Evolutionary conservation across 1,140 invertebrate species (phyloP), one percentile per base, ranked within the genome.

Genomic region (Latrodectus geometricus): DNA sequence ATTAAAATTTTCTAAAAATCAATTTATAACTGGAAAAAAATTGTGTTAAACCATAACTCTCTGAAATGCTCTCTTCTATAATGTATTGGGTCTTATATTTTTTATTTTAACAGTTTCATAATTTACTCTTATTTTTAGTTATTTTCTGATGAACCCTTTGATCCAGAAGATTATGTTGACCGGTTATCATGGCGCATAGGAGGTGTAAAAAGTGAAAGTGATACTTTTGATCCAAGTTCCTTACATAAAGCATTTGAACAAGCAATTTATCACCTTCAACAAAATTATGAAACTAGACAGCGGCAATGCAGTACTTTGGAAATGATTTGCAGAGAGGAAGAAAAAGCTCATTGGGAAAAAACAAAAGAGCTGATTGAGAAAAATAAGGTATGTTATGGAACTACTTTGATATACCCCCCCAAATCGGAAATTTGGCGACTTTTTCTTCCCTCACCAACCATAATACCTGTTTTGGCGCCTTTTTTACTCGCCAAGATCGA

Each of bases 101-200:
- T 65, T 23, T 70, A 20, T 35, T 14, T 21, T 3, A 35, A 35
- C 35, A 35, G 1, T 35, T 35, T 35, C 5, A 35, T 35, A 35
- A 35, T 35, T 35, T 35, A 35, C 35, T 5, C 52, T 73, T 72
- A 12, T 20, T 20, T 70, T 50, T 15, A 81, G 86, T 70, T 82
- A 54, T 81, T 83, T 78, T 52, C 70, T 66, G 88, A 94, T 96
- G 97, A 99, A 90, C 97, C 97, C 0, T 99, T 99, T 92, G 96
- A 99, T 93, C 94, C 97, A 35, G 96, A 97, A 91, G 97, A 99
- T 90, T 99, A 99, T 94, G 97, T 99, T 0, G 98, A 99, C 91
- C 93, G 97, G 84, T 92, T 99, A 88, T 98, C 98, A 84, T 98
- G 97, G 95, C 93, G 97, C 90, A 96, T 97, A 61, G 96, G 97